Evolutionary conservation across 2,888 invertebrate genomes (phyloP), one percentile per base, ranked within the genome.

Genomic region (Aspidapion aeneum): DNA sequence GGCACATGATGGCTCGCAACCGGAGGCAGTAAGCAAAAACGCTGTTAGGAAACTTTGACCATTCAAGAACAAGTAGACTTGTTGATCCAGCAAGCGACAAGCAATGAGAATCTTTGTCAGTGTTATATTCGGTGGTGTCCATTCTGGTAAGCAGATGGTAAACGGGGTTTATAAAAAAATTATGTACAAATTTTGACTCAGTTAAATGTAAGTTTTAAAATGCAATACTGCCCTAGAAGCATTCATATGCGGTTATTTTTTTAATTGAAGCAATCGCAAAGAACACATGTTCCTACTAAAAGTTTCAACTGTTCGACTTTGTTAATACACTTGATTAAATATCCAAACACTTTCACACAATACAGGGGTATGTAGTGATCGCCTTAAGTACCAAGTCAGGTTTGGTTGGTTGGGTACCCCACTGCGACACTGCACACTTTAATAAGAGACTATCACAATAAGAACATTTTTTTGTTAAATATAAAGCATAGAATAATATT

Each of bases 81-180:
- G 72, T 84, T 99, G 18, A 96, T 99, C 69, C 91, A 93, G 74
- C 97, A 98, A 77, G 98, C 98, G 1, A 98, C 97, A 0, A 95
- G 94, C 70, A 97, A 98, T 78, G 97, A 98, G 80, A 99, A 99
- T 80, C 86, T 99, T 63, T 99, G 98, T 79, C 99, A 99, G 83
- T 98, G 98, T 79, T 99, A 99, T 76, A 97, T 99, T 65, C 98
- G 98, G 63, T 99, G 99, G 99, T 98, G 90, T 78, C 90, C 90
- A 2, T 90, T 90, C 75, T 90, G 90, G 90, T 90, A 83, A 21
- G 12, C 48, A n/a, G n/a, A n/a, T n/a, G n/a, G n/a, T n/a, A n/a
- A n/a, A n/a, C n/a, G n/a, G n/a, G n/a, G n/a, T n/a, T n/a, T n/a
- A n/a, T n/a, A n/a, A n/a, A n/a, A 48, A 35, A 57, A 50, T 21